Percentiles rank a stretch among this genome's conserved stretches.
These are phyloP conservation scores for Amiota minor DNA, from an alignment of 2,888 invertebrate genomes.

Conservation along the genomic window DNA sequence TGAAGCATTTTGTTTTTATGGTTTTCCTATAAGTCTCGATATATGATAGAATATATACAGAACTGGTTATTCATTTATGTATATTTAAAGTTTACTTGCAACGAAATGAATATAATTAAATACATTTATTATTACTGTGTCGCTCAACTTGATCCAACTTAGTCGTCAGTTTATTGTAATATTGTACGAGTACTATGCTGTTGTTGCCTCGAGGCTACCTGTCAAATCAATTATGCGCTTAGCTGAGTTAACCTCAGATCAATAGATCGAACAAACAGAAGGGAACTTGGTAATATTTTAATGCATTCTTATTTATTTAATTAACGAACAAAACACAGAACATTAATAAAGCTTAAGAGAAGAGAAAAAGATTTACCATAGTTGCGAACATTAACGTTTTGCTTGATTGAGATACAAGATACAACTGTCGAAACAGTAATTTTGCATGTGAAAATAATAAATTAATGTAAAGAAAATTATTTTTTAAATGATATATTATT, in stretches of 20 bases:
- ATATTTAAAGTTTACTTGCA: no score
- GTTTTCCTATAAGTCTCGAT: no score
- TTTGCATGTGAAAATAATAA: constrained; percentile 4
- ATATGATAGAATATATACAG: no score
- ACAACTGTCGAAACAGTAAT: background rate
- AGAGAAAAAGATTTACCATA: constrained; percentile 2
- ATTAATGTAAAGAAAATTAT: background rate
- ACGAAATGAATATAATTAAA: no score
- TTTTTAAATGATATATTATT: constrained; percentile 3
- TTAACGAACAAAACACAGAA: constrained; percentile 11
- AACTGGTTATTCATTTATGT: no score
- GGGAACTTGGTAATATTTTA: background rate
- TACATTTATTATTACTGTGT: no score
- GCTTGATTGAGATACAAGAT: constrained; percentile 15
- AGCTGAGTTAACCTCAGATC: background rate
- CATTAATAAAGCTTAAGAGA: constrained; percentile 16
- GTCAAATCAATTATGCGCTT: constrained; percentile 19
- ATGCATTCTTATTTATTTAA: constrained; percentile 2
- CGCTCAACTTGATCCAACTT: no score
- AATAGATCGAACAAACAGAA: background rate
- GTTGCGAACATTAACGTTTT: background rate
- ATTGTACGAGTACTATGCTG: no score
- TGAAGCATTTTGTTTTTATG: no score
- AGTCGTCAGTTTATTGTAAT: no score
- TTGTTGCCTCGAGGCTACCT: background rate